Evolutionary conservation across 1,140 invertebrate genomes (phyloP).

Genomic region (roundworm (Caenorhabditis elegans)): DNA sequence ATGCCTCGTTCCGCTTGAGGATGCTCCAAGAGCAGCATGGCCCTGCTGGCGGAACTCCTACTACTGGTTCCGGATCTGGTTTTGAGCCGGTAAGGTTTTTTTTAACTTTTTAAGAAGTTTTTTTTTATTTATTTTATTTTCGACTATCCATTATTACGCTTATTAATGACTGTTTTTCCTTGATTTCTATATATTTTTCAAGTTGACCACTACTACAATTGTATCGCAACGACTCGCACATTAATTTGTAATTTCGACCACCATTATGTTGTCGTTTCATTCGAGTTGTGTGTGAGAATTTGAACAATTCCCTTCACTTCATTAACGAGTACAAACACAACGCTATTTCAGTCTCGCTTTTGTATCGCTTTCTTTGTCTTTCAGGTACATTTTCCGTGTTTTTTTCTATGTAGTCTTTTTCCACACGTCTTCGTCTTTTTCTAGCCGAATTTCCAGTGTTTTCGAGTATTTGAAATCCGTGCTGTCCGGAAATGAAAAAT

Average conservation of each 20-base stretch:
- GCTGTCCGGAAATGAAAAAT: background rate
- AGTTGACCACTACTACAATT: slow-evolving; percentile 1
- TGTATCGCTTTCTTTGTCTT: background rate
- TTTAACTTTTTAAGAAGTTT: background rate
- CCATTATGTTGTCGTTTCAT: background rate
- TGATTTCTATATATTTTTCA: background rate
- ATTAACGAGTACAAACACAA: slow-evolving; percentile 14
- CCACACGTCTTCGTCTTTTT: background rate
- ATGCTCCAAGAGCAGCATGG: slow-evolving; percentile 3
- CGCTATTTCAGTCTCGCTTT: background rate
- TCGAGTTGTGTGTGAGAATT: background rate
- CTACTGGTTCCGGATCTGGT: background rate
- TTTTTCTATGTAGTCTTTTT: too few relatives aligned
- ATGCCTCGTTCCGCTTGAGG: background rate
- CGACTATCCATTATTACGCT: too few relatives aligned
- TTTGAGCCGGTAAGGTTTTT: slow-evolving; percentile 31
- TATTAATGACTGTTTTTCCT: background rate
- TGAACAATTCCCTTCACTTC: background rate
- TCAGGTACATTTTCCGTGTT: background rate
- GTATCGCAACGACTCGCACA: background rate
- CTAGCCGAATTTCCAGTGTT: background rate
- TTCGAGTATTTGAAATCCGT: background rate
- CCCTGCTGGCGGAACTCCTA: background rate
- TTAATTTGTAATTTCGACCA: slow-evolving; percentile 4
- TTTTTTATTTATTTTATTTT: too few relatives aligned